Evolutionary conservation across 2,797 vertebrate genomes (phyloP), one percentile per base, ranked within the genome.

Genomic region (Pipistrellus kuhlii): DNA sequence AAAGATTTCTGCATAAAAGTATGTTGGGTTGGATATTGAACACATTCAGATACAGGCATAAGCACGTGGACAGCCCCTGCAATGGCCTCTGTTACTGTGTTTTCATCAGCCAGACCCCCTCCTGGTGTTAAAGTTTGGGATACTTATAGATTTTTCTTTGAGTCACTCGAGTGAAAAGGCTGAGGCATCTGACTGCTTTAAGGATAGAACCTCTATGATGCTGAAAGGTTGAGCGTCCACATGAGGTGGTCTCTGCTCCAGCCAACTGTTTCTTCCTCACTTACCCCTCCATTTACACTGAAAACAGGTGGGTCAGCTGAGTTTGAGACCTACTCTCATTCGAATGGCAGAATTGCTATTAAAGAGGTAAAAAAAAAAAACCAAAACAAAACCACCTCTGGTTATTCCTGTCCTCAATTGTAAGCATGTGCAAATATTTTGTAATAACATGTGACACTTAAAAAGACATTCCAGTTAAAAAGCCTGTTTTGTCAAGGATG

Each of bases 201-300:
- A 46, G 35, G 51, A 13, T 9, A 18, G 53, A 27, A 9, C 48
- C 20, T 57, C 35, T 27, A 69, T 83, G 77, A 77, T 5, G 0
- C 18, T 20, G 46, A 14, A 44, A 23, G 7, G 5, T 10, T 30
- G 27, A 59, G 6, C 38, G 57, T 68, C 57, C 51, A 23, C 0
- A 10, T 0, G 1, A 62, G 59, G 9, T 30, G 0, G 2, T 21
- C 62, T 62, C 18, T 14, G 1, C 35, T 7, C 14, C 14, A 25
- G 27, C 53, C n/a, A 8, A 1, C 51, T 15, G 88, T 85, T 41
- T 38, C 44, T 51, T n/a, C 23, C 7, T 80, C 23, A 23, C 59
- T 85, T 23, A 30, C 11, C 13, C 35, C 59, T 78, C 6, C 12
- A 23, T 27, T 38, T 53, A 12, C 25, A 32, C 38, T 38, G 30